Base-by-base conservation (phyloP, 2,888 invertebrate genomes). In the Epirrhoe tristata region DNA sequence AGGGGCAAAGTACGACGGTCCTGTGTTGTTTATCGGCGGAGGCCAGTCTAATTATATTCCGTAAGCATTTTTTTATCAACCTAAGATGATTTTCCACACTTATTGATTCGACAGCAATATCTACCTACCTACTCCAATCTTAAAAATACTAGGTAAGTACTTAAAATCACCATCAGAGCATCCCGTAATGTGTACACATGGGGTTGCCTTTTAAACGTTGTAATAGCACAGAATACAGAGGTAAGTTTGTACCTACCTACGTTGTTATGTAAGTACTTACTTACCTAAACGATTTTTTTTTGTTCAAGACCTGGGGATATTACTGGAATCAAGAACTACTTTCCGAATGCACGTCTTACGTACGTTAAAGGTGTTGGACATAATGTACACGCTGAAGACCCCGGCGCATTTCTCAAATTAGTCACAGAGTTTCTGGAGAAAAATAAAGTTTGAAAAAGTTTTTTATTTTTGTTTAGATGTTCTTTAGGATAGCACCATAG, bases 11-110 rank as follows among this genome's bases (percentile, higher is more conserved):
- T 91, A 80, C 69, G 0, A 58, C 0, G 89, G 90, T 0, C 85
- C 83, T 6, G 85, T 85, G 16, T 74, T 91, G 54, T 90, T 91
- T 66, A 76, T 91, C 53, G 90, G 84, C 16, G 90, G 91, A 46
- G 81, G 78, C 14, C 59, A 79, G 46, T 91, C 91, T 0, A 78
- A 81, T 62, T 87, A 83, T 74, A 60, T 91, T 34, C 88, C 86
- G 91, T 90, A 79, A 86, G 90, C 82, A 53, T 61, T 57, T 46
- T 59, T 56, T 43, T 48, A 52, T 24, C 46, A 34, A 46, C 34
- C 34, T 5, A 5, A 4, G 6, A 5, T 24, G 24, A 24, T 24
- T 43, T 43, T 12, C 39, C 39, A 12, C 39, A 12, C 39, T 2
- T 12, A 4, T 12, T 32, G 32, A 5, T 5, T 32, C 39, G 10